Conservation (phyloP, 2,888 invertebrate genomes). For the Ophion slaviceki region DNA sequence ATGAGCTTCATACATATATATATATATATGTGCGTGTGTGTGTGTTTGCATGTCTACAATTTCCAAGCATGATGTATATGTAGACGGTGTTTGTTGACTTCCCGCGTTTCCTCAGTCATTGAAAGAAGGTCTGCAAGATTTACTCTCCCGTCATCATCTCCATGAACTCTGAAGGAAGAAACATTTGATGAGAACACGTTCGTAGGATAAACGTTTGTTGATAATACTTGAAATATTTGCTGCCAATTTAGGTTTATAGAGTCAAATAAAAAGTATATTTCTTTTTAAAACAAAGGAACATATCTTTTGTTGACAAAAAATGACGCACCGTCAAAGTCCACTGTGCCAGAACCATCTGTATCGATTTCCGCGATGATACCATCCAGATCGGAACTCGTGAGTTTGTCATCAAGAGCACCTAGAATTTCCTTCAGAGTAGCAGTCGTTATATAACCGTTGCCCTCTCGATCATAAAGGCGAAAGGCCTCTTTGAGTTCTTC, state of each 20-base stretch:
- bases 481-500: conserved; percentile 99
- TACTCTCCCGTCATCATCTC: conserved; percentile 97
- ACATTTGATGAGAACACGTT: neutral
- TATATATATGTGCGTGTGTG: conserved; percentile 18
- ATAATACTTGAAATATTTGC: neutral
- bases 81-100: neutral
- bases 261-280: neutral
- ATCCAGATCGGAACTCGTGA: conserved; percentile 96
- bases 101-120: conserved; percentile 18
- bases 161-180: conserved; percentile 90
- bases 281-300: neutral
- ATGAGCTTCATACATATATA: conserved; percentile 3
- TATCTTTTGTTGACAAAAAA: neutral
- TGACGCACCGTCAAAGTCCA: conserved; percentile 96
- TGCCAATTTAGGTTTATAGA: neutral
- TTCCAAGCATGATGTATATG: neutral
- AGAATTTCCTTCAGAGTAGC: conserved; percentile 96
- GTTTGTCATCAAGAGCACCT: conserved; percentile 96
- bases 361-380: conserved; percentile 99
- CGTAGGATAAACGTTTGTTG: neutral
- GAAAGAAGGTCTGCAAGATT: conserved; percentile 71
- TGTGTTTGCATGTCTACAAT: neutral
- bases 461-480: conserved; percentile 98
- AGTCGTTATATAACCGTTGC: conserved; percentile 97
- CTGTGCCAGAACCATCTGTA: conserved; percentile 98